phyloP scores from a whole-genome alignment of 2,113 vertebrate genomes.

The Choloepus hoffmanni region DNA sequence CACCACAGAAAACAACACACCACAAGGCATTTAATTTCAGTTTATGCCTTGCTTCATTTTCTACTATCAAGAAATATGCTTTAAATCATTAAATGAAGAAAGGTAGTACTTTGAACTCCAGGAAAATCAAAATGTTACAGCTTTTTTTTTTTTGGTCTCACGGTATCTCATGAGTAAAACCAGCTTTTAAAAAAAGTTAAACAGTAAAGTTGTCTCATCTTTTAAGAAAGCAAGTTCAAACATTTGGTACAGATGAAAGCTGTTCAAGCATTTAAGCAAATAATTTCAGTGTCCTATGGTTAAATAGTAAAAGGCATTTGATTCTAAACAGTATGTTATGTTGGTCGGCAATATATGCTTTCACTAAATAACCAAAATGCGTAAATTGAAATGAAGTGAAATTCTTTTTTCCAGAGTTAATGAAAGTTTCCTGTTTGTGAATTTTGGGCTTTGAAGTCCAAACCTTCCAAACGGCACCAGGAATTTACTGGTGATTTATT shows the following conservation, averaged over 20 bases:
- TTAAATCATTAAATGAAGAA: constrained; percentile 46
- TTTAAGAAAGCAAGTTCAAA: constrained; percentile 41
- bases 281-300: constrained; percentile 48
- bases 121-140: constrained; percentile 18
- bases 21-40: not conserved
- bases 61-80: constrained; percentile 3
- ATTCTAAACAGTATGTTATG: constrained; percentile 50
- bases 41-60: not conserved
- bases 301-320: constrained; percentile 57
- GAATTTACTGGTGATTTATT: constrained; percentile 92
- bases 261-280: constrained; percentile 45
- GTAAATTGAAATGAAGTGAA: constrained; percentile 79
- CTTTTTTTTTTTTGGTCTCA: not conserved
- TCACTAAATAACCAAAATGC: constrained; percentile 75
- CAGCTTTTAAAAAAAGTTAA: constrained; percentile 43
- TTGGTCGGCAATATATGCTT: constrained; percentile 51
- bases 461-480: constrained; percentile 85
- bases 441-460: constrained; percentile 85
- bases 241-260: constrained; percentile 57
- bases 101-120: constrained; percentile 60
- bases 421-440: constrained; percentile 85
- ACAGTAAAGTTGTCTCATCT: constrained; percentile 48
- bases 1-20: not conserved
- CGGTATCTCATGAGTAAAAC: not conserved
- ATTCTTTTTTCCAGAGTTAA: constrained; percentile 77